Evolutionary conservation across 2,888 invertebrate genomes (phyloP).

Genomic region (Caenorhabditis uteleia): DNA sequence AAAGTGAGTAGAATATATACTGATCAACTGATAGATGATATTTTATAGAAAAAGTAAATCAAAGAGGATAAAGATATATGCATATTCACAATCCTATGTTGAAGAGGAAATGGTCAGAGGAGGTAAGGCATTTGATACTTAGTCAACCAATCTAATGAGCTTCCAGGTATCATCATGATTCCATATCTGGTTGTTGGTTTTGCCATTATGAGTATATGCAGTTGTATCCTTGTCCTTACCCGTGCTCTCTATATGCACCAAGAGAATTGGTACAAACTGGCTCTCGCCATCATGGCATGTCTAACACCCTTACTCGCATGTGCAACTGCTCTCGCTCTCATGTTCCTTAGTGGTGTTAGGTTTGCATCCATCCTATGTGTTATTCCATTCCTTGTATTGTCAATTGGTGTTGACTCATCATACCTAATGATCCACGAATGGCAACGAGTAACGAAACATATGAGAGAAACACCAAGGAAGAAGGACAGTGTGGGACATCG

Average conservation of each 20-base stretch:
- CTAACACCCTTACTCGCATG: conserved; percentile 63
- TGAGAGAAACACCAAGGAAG: conserved; percentile 57
- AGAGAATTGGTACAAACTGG: conserved; percentile 61
- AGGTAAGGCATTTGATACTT: conserved; percentile 3
- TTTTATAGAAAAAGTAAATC: conserved; percentile 5
- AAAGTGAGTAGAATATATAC: too few species aligned
- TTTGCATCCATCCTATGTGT: conserved; percentile 67
- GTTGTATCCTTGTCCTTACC: conserved; percentile 56
- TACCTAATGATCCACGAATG: conserved; percentile 68
- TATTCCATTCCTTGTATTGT: conserved; percentile 63
- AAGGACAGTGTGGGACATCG: conserved; percentile 63
- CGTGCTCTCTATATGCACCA: conserved; percentile 66
- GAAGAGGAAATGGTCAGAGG: conserved; percentile 67
- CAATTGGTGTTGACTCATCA: conserved; percentile 64
- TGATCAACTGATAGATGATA: not conserved
- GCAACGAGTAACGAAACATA: conserved; percentile 66
- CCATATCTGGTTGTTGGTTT: conserved; percentile 61
- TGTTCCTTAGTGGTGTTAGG: conserved; percentile 62
- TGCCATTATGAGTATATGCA: conserved; percentile 62
- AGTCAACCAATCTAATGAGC: too few species aligned
- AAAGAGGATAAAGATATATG: conserved; percentile 52
- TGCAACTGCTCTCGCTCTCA: conserved; percentile 60
- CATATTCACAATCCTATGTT: conserved; percentile 60
- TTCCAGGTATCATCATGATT: conserved; percentile 43
- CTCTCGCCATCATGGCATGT: conserved; percentile 63